Base-by-base conservation (phyloP, 1,140 invertebrate species). In the Pygmarrhopalites habei region DNA sequence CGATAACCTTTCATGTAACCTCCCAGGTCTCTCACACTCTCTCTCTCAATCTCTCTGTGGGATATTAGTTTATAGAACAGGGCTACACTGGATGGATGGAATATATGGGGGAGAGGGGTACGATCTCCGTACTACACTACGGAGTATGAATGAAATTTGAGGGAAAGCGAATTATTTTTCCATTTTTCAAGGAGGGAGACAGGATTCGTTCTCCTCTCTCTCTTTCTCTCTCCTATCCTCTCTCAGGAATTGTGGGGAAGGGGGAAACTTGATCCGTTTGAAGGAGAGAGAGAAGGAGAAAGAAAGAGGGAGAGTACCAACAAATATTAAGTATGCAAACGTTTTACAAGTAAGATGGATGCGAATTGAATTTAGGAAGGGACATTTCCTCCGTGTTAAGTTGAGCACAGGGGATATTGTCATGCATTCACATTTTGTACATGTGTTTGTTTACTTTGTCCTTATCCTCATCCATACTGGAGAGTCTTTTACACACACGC, bases 291-390 rank as follows among this genome's bases (percentile, higher is more conserved):
- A 7, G 28, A 12, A 23, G 35, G 35, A 56, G 7, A 30, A 30
- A 10, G 17, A 41, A 5, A 14, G 32, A 25, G 28, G 5, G 14
- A 10, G 19, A 17, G 14, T 25, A 17, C 44, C 44, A n/a, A 46
- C 44, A 46, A 46, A 51, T 60, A 60, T 60, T 60, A 60, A 60
- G 43, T 49, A 59, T 59, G 59, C 59, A 60, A 46, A 49, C 58
- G 59, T 60, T 60, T 60, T 60, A 41, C 30, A 49, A 29, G 23
- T 51, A 60, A 60, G 59, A 60, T 60, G 59, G 39, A 62, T 62
- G 60, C 43, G 60, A 62, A 62, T 62, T 62, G 60, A 62, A 62
- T 62, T 62, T 57, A 26, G 44, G 29, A 29, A 49, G 44, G 41
- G 47, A 49, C 44, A 29, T 12, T 14, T 28, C 5, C 19, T 23